These are phyloP conservation scores for Eucriotettix oculatus DNA, from an alignment of 2,888 invertebrate species.

Conservation along the genomic window DNA sequence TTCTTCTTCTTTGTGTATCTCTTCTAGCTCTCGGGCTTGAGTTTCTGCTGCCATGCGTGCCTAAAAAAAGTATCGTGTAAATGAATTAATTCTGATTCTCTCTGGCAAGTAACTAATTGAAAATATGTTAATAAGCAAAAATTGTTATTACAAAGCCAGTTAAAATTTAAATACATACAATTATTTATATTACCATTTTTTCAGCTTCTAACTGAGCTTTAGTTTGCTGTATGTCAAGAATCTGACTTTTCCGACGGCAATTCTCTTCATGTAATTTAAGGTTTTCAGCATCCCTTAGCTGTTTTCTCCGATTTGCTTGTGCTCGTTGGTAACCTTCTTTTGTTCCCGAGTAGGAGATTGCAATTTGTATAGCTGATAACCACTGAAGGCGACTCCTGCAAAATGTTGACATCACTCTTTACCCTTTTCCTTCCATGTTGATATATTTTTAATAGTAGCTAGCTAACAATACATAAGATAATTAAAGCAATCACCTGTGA, in stretches of 20 bases:
- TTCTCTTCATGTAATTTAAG: slow-evolving; percentile 35
- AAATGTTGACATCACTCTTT: slow-evolving; percentile 8
- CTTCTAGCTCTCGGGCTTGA: slow-evolving; percentile 46
- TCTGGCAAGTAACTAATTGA: too few species aligned
- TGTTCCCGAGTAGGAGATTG: slow-evolving; percentile 50
- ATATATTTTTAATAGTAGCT: too few species aligned
- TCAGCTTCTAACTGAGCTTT: slow-evolving; percentile 45
- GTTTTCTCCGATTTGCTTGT: slow-evolving; percentile 34
- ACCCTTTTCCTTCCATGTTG: too few species aligned
- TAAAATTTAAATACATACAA: too few species aligned
- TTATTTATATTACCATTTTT: slow-evolving; percentile 32
- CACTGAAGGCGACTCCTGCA: slow-evolving; percentile 52
- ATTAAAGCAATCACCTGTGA: slow-evolving; percentile 36
- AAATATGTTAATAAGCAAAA: too few species aligned
- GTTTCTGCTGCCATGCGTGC: slow-evolving; percentile 34
- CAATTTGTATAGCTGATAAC: slow-evolving; percentile 56
- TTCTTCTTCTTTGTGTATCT: slow-evolving; percentile 52
- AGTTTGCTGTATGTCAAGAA: slow-evolving; percentile 39
- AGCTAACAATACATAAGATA: too few species aligned
- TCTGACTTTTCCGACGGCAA: slow-evolving; percentile 36
- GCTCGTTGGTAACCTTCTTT: slow-evolving; percentile 53
- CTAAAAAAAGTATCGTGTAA: slow-evolving; percentile 15
- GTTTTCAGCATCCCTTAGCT: slow-evolving; percentile 28
- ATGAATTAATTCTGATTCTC: too few species aligned
- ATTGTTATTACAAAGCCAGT: too few species aligned